These are phyloP conservation scores for Brenthis daphne DNA, from an alignment of 2,888 invertebrate genomes.

Conservation along the genomic window DNA sequence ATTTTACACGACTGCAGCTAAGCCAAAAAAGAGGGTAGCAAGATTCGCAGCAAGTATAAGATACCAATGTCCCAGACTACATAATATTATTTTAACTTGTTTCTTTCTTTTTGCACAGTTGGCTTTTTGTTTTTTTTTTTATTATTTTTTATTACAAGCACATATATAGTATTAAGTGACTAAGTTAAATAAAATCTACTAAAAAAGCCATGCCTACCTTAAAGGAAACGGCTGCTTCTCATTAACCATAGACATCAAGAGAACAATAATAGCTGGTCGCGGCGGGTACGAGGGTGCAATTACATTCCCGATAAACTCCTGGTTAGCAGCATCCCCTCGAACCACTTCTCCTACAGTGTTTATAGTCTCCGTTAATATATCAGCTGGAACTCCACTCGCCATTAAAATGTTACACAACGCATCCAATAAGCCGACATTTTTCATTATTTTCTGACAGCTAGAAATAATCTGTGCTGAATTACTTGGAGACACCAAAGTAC, in stretches of 20 bases:
- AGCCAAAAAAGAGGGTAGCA: no score
- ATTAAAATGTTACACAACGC: constrained; percentile 93
- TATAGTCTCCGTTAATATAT: constrained; percentile 97
- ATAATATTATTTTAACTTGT: no score
- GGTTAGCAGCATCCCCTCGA: constrained; percentile 93
- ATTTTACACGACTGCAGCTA: no score
- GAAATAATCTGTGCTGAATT: constrained; percentile 92
- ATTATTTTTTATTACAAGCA: background rate
- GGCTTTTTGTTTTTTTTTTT: background rate
- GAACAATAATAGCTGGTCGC: constrained; percentile 95
- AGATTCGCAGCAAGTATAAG: no score
- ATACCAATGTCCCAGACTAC: no score
- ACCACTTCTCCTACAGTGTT: constrained; percentile 97
- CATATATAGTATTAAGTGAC: background rate
- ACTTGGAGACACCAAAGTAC: constrained; percentile 96
- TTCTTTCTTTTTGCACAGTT: no score
- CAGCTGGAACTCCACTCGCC: constrained; percentile 98
- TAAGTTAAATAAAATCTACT: background rate
- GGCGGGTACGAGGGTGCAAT: constrained; percentile 97
- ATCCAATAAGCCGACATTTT: constrained; percentile 85
- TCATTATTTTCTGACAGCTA: constrained; percentile 94
- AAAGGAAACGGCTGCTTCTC: constrained; percentile 96
- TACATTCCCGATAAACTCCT: constrained; percentile 94
- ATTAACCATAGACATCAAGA: constrained; percentile 99
- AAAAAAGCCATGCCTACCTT: constrained; percentile 52